A percentile compares a stretch with the other conserved stretches of the same genome.
phyloP scores from a whole-genome alignment of 2,888 invertebrate genomes.

The Prosapia bicincta region DNA sequence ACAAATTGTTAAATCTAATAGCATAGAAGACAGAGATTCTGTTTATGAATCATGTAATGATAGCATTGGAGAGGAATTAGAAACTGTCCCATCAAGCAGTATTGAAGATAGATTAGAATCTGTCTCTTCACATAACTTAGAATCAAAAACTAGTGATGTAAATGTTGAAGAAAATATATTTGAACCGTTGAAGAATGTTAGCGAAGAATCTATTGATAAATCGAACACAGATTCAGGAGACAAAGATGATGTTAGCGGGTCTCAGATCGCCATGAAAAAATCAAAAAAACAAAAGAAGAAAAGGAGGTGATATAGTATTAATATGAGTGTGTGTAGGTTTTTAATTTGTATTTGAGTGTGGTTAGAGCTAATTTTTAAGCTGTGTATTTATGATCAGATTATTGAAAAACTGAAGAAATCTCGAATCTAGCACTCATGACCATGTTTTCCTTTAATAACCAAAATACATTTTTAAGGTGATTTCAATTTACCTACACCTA shows the following conservation, averaged over 20 bases:
- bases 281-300: conserved; percentile 37
- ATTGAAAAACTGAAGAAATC: too few relatives aligned
- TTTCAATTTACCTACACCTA: too few relatives aligned
- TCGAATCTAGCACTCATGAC: too few relatives aligned
- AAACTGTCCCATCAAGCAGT: not conserved
- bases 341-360: conserved; percentile 11
- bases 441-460: too few relatives aligned
- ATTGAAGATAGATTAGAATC: conserved; percentile 6
- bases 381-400: too few relatives aligned
- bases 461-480: too few relatives aligned
- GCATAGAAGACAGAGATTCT: conserved; percentile 36
- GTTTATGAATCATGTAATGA: conserved; percentile 39
- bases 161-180: not conserved
- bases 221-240: conserved; percentile 35
- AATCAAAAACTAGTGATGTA: conserved; percentile 1
- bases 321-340: conserved; percentile 32
- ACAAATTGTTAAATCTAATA: conserved; percentile 15
- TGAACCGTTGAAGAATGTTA: not conserved
- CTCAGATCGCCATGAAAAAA: conserved; percentile 29
- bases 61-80: conserved; percentile 25
- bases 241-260: conserved; percentile 28
- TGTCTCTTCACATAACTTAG: conserved; percentile 11
- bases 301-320: conserved; percentile 34
- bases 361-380: not conserved
- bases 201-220: conserved; percentile 21